Conservation (phyloP, 2,113 vertebrate species). For the Pseudonaja textilis region DNA sequence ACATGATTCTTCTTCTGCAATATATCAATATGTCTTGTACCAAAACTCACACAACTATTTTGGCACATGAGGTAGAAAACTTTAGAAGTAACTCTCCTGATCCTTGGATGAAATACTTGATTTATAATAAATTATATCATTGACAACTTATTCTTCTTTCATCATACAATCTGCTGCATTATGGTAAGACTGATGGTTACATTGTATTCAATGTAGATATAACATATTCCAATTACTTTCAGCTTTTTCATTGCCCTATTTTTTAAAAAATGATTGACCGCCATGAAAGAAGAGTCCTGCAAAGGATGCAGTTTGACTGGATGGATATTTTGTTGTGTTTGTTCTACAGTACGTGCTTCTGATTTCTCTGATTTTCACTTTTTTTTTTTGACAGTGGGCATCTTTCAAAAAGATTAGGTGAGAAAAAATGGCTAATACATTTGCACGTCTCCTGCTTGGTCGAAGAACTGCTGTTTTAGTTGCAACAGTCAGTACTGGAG, state of each 20-base stretch:
- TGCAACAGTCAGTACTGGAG: conserved; percentile 76
- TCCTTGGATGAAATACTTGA: neutral
- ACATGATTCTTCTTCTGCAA: neutral
- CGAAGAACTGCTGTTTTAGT: conserved; percentile 77
- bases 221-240: neutral
- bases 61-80: neutral
- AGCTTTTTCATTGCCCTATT: neutral
- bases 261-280: neutral
- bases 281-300: neutral
- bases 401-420: conserved; percentile 39
- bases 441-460: conserved; percentile 81
- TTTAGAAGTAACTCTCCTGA: neutral
- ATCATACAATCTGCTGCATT: neutral
- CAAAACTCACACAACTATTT: neutral
- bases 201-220: neutral
- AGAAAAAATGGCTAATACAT: conserved; percentile 79
- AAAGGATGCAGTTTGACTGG: no score
- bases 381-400: conserved; percentile 8
- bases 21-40: neutral
- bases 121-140: neutral
- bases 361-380: neutral
- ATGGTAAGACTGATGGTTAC: neutral
- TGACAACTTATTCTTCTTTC: neutral
- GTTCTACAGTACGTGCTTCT: neutral
- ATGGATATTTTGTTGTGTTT: neutral